phyloP scores from a whole-genome alignment of 2,888 invertebrate species.

The Panopea generosa region DNA sequence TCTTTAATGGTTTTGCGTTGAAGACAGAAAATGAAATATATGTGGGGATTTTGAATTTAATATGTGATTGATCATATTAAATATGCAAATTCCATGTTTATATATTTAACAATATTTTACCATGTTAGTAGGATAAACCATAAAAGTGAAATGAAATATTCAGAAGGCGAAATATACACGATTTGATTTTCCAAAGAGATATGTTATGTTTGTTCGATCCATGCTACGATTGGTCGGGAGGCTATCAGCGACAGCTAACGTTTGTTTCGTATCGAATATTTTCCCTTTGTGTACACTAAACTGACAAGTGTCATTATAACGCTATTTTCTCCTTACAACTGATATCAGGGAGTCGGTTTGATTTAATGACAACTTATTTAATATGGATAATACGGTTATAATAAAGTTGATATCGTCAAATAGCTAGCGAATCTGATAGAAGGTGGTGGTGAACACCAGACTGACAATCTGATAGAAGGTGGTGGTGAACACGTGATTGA shows the following conservation, averaged over 20 bases:
- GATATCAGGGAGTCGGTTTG: constrained; percentile 31
- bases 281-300: constrained; percentile 41
- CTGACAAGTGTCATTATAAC: constrained; percentile 58
- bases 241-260: constrained; percentile 29
- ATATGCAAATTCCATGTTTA: too few species aligned
- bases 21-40: too few species aligned
- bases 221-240: constrained; percentile 39
- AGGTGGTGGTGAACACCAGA: background rate
- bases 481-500: background rate
- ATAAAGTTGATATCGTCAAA: constrained; percentile 20
- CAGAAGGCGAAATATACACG: too few species aligned
- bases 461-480: background rate
- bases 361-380: constrained; percentile 47
- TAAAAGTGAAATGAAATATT: too few species aligned
- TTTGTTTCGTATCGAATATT: constrained; percentile 54
- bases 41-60: too few species aligned
- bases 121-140: too few species aligned
- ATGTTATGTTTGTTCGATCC: constrained; percentile 22
- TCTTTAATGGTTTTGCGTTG: too few species aligned
- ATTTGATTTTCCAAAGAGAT: background rate
- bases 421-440: background rate
- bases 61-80: too few species aligned
- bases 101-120: too few species aligned
- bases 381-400: constrained; percentile 43
- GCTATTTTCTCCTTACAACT: constrained; percentile 38